These are phyloP conservation scores for Jacana jacana DNA, from an alignment of 2,113 vertebrate genomes.

Conservation along the genomic window DNA sequence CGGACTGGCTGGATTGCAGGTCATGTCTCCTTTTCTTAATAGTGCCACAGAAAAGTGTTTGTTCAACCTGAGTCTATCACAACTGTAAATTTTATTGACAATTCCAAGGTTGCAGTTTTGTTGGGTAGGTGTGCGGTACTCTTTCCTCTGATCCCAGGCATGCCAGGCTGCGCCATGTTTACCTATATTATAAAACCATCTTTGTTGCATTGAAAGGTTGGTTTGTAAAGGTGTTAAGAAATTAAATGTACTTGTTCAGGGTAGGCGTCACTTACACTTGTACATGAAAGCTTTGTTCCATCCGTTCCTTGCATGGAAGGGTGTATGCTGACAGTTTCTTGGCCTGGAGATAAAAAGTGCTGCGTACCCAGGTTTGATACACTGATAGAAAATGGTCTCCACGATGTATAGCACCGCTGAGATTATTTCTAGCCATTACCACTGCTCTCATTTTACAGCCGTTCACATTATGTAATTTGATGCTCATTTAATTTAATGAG, in stretches of 20 bases:
- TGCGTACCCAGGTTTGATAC: background rate
- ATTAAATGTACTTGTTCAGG: background rate
- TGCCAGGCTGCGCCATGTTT: background rate
- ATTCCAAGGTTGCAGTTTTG: background rate
- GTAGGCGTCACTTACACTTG: background rate
- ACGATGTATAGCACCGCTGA: background rate
- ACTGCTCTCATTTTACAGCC: slow-evolving; percentile 25
- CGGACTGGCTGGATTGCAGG: background rate
- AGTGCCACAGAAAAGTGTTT: background rate
- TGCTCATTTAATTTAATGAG: slow-evolving; percentile 55
- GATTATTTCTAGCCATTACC: slow-evolving; percentile 38
- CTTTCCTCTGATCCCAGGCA: background rate
- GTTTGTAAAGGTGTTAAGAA: background rate
- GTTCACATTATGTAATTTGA: slow-evolving; percentile 58
- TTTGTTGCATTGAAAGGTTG: background rate
- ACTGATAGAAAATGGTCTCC: background rate
- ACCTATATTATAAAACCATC: background rate
- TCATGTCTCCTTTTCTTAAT: background rate
- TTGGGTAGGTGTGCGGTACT: background rate
- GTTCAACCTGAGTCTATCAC: background rate
- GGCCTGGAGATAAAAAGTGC: slow-evolving; percentile 17
- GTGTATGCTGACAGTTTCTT: slow-evolving; percentile 29
- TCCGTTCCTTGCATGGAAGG: background rate
- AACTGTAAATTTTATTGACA: background rate
- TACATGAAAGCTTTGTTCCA: background rate